These are phyloP conservation scores for Clostera curtula DNA, from an alignment of 2,888 invertebrate species.

Conservation along the genomic window DNA sequence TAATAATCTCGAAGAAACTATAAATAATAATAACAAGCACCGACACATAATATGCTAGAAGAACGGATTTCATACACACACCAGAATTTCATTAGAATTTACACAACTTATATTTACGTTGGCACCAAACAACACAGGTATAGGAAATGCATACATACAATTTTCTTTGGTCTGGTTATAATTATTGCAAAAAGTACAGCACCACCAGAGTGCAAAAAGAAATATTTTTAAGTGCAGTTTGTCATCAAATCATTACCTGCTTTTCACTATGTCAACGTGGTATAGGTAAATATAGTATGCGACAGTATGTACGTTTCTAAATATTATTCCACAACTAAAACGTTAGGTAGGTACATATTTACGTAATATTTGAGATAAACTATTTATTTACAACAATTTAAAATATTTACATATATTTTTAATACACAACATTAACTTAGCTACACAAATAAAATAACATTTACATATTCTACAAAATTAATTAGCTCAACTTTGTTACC, in stretches of 20 bases:
- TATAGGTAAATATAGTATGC: constrained; percentile 24
- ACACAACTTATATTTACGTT: constrained; percentile 33
- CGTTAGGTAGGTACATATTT: constrained; percentile 22
- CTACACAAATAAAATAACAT: constrained; percentile 36
- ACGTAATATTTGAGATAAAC: constrained; percentile 55
- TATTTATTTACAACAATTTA: constrained; percentile 70
- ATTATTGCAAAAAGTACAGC: constrained; percentile 44
- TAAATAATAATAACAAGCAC: constrained; percentile 28
- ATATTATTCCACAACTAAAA: constrained; percentile 18
- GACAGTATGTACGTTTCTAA: constrained; percentile 18
- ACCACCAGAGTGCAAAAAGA: constrained; percentile 19
- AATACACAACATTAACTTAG: constrained; percentile 56
- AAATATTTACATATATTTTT: constrained; percentile 54
- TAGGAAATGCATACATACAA: constrained; percentile 40
- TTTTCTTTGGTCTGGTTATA: constrained; percentile 62
- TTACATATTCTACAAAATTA: constrained; percentile 29
- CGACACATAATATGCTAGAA: constrained; percentile 28
- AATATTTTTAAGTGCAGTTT: constrained; percentile 18
- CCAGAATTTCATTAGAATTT: constrained; percentile 28
- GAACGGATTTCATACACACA: constrained; percentile 29
- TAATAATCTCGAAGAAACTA: constrained; percentile 32
- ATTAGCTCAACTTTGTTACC: constrained; percentile 21
- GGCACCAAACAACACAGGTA: constrained; percentile 50
- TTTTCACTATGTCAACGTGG: constrained; percentile 23
- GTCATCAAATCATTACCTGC: constrained; percentile 19